These are phyloP conservation scores for Echinops telfairi DNA, from an alignment of 2,113 vertebrate species.

Conservation along the genomic window DNA sequence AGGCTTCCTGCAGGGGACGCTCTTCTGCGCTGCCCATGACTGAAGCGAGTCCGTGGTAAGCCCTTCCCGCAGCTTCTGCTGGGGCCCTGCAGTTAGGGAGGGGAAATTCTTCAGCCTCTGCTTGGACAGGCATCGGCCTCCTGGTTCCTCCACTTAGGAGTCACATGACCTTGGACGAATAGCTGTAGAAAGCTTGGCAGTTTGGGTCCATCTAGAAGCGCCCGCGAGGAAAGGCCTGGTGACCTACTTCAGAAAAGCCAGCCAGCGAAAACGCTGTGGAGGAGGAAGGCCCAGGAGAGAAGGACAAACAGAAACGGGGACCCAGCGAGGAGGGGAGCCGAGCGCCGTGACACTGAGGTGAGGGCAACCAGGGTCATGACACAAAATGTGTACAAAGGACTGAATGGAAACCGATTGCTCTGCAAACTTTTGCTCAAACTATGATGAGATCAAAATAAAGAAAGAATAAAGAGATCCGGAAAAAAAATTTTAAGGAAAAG, in stretches of 20 bases:
- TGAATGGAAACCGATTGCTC: too few species aligned
- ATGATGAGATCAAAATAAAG: too few species aligned
- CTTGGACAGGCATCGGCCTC: constrained; percentile 3
- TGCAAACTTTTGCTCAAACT: too few species aligned
- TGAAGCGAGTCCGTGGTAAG: background rate
- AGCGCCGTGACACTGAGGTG: too few species aligned
- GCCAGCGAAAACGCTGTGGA: background rate
- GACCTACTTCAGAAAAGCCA: background rate
- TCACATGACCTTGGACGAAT: background rate
- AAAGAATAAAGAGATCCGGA: too few species aligned
- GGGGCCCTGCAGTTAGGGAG: background rate
- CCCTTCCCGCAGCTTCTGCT: background rate
- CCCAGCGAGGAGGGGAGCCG: too few species aligned
- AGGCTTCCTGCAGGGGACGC: background rate
- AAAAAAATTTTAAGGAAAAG: too few species aligned
- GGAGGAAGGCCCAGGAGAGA: too few species aligned
- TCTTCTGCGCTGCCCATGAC: background rate
- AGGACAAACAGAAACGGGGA: too few species aligned
- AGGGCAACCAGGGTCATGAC: too few species aligned
- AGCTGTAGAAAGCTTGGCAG: background rate
- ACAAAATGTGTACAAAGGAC: too few species aligned
- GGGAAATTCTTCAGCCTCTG: background rate
- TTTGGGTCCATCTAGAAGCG: background rate
- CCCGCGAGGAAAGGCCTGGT: background rate
- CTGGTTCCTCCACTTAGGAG: background rate